Conservation (phyloP, 2,113 vertebrate genomes). For the Ochotona curzoniae region DNA sequence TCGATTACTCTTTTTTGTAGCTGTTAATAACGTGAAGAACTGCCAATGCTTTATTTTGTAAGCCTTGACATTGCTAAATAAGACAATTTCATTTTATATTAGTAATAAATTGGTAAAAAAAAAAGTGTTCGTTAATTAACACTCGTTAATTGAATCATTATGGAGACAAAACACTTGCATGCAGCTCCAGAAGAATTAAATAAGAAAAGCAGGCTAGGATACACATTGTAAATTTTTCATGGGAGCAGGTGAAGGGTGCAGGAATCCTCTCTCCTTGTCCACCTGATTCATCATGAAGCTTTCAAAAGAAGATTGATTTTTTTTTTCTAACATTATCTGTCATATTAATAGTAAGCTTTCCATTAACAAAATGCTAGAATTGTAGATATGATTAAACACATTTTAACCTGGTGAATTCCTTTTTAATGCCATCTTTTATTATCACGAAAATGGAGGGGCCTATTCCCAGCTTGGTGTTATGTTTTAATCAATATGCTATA, state of each 20-base stretch:
- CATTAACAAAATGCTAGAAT: slow-evolving; percentile 18
- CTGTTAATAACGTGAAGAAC: slow-evolving; percentile 30
- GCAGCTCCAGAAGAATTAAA: slow-evolving; percentile 40
- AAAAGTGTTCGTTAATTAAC: slow-evolving; percentile 52
- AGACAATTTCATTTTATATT: slow-evolving; percentile 56
- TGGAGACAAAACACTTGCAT: slow-evolving; percentile 25
- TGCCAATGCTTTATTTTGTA: slow-evolving; percentile 43
- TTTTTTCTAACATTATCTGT: background rate
- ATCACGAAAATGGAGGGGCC: background rate
- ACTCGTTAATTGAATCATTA: slow-evolving; percentile 57
- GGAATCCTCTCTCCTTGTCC: background rate
- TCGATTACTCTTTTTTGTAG: slow-evolving; percentile 9
- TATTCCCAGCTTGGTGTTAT: background rate
- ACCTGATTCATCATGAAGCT: slow-evolving; percentile 26
- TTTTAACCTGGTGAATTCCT: slow-evolving; percentile 11
- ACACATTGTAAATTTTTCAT: background rate
- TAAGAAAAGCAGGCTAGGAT: background rate
- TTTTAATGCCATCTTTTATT: slow-evolving; percentile 21
- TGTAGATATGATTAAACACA: slow-evolving; percentile 31
- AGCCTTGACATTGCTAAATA: slow-evolving; percentile 29
- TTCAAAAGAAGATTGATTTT: slow-evolving; percentile 41
- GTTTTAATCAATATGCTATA: background rate
- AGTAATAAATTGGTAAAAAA: slow-evolving; percentile 49
- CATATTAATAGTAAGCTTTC: background rate
- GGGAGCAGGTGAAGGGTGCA: background rate